Conservation (phyloP, 1,140 invertebrate genomes). For the Orussus abietinus region DNA sequence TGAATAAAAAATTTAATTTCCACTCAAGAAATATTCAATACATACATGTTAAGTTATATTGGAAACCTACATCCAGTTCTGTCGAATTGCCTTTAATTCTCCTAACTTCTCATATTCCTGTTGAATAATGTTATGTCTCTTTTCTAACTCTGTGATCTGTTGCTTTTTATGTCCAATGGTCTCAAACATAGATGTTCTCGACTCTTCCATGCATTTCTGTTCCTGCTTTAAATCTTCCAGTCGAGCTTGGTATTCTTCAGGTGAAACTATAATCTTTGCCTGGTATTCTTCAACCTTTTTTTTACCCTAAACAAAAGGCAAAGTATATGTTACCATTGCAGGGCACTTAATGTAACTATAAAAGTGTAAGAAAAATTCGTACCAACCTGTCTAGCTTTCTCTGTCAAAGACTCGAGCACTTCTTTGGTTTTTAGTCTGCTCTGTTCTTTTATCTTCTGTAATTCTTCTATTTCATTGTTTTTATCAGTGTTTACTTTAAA, state of each 20-base stretch:
- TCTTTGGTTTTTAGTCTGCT: constrained; percentile 18
- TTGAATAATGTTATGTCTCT: constrained; percentile 19
- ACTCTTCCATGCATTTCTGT: constrained; percentile 19
- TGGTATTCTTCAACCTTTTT: constrained; percentile 25
- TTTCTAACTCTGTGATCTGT: constrained; percentile 25
- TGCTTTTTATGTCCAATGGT: constrained; percentile 26
- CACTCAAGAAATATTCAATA: too few relatives aligned
- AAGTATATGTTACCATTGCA: background rate
- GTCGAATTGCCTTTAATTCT: constrained; percentile 18
- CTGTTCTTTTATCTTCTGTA: constrained; percentile 10
- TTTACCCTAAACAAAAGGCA: constrained; percentile 18
- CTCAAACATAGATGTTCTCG: constrained; percentile 21
- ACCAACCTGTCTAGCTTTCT: constrained; percentile 19
- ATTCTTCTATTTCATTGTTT: constrained; percentile 14
- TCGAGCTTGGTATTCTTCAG: constrained; percentile 23
- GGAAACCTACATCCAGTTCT: background rate
- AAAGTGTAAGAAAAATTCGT: background rate
- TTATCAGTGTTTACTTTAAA: constrained; percentile 21
- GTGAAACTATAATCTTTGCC: constrained; percentile 30
- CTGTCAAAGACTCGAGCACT: constrained; percentile 14
- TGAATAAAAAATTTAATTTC: too few relatives aligned
- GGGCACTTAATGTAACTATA: background rate
- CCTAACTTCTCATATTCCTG: constrained; percentile 24
- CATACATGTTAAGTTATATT: too few relatives aligned
- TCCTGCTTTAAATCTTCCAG: constrained; percentile 26